A percentile compares a stretch with the other conserved stretches of the same genome.
These are phyloP conservation scores for Drosophila incognita DNA, from an alignment of 2,888 invertebrate species.

Conservation along the genomic window DNA sequence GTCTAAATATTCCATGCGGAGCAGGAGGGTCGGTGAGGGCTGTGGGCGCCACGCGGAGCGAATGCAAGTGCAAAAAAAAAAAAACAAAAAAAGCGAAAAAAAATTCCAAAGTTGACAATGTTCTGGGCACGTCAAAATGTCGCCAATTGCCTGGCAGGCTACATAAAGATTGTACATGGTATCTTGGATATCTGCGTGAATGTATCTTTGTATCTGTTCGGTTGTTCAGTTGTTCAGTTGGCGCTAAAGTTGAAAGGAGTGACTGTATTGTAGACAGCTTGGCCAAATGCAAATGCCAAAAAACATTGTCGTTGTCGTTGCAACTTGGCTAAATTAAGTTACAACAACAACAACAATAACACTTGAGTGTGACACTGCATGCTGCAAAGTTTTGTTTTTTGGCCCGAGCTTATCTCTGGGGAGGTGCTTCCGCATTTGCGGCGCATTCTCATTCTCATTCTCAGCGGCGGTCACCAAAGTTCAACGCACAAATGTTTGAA, in stretches of 20 bases:
- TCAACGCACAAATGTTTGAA: slow-evolving; percentile 77
- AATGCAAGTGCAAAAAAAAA: slow-evolving; percentile 44
- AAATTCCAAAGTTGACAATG: slow-evolving; percentile 62
- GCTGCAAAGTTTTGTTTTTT: slow-evolving; percentile 39
- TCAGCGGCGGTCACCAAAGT: slow-evolving; percentile 70
- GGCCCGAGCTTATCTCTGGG: slow-evolving; percentile 70
- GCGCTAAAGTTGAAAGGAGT: slow-evolving; percentile 69
- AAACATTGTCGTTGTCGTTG: slow-evolving; percentile 43
- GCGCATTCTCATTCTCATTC: slow-evolving; percentile 58
- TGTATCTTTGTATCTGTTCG: slow-evolving; percentile 20
- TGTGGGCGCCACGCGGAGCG: slow-evolving; percentile 21
- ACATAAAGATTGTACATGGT: slow-evolving; percentile 22
- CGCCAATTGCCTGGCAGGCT: slow-evolving; percentile 43
- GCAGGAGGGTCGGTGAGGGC: background rate
- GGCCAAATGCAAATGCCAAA: slow-evolving; percentile 68
- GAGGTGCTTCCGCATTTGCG: slow-evolving; percentile 74
- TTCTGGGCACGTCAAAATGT: slow-evolving; percentile 69
- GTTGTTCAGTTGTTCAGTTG: slow-evolving; percentile 51
- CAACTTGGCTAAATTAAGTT: slow-evolving; percentile 64
- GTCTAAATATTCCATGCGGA: slow-evolving; percentile 39
- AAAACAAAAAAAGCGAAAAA: background rate
- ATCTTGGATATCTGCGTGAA: background rate
- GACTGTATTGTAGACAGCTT: slow-evolving; percentile 53
- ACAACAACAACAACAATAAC: slow-evolving; percentile 29
- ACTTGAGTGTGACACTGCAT: slow-evolving; percentile 50